These are phyloP conservation scores for Drosophila putrida DNA, from an alignment of 2,888 invertebrate genomes.

Conservation along the genomic window DNA sequence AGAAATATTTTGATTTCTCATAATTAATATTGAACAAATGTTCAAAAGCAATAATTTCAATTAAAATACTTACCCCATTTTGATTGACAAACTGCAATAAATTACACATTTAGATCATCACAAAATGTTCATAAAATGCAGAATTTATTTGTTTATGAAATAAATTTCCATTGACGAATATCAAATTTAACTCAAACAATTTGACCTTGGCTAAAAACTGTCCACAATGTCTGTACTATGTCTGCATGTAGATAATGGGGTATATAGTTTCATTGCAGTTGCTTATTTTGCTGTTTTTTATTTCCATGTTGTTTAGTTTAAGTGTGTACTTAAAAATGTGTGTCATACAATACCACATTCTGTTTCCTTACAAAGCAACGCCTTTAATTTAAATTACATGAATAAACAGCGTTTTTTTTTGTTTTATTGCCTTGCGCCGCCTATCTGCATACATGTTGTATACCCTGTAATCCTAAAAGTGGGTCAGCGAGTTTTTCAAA, in stretches of 20 bases:
- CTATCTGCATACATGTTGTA: neutral
- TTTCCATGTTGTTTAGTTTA: slow-evolving; percentile 6
- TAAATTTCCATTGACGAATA: neutral
- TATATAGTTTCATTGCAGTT: slow-evolving; percentile 18
- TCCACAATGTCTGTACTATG: neutral
- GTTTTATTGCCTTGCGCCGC: neutral
- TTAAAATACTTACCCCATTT: neutral
- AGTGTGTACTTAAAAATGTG: neutral
- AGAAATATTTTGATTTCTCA: slow-evolving; percentile 47
- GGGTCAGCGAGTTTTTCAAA: neutral
- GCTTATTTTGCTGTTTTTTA: slow-evolving; percentile 22
- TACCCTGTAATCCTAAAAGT: neutral
- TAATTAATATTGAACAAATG: slow-evolving; percentile 17
- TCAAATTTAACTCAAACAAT: slow-evolving; percentile 13
- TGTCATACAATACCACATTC: slow-evolving; percentile 6
- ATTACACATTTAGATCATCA: neutral
- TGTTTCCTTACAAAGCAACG: slow-evolving; percentile 21
- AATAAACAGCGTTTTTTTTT: slow-evolving; percentile 18
- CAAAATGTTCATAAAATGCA: neutral
- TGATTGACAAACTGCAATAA: neutral
- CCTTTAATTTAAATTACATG: slow-evolving; percentile 12
- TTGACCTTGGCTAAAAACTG: slow-evolving; percentile 25
- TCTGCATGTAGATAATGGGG: neutral
- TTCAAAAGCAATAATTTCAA: slow-evolving; percentile 14
- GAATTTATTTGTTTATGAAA: slow-evolving; percentile 6